These are phyloP conservation scores for Aphelinus certus DNA, from an alignment of 1,140 invertebrate genomes.

Conservation along the genomic window DNA sequence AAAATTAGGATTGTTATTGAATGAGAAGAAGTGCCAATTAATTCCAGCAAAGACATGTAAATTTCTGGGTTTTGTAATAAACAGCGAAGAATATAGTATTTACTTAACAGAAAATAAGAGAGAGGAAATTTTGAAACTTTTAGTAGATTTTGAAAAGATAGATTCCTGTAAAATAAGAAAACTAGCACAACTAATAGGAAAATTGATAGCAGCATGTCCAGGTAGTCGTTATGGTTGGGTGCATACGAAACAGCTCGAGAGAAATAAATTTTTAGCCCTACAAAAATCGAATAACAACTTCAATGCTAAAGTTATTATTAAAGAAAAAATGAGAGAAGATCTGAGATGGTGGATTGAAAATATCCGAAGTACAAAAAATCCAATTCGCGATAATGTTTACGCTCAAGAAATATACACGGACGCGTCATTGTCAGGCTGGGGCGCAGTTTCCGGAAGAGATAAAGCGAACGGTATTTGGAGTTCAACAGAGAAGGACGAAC, in stretches of 20 bases:
- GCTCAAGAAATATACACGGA: not conserved
- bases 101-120: conserved; percentile 35
- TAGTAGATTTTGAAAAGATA: conserved; percentile 23
- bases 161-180: conserved; percentile 39
- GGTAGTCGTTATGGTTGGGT: conserved; percentile 41
- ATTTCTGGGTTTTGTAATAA: conserved; percentile 47
- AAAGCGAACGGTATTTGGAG: not conserved
- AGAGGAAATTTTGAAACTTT: conserved; percentile 16
- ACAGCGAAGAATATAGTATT: conserved; percentile 37
- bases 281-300: conserved; percentile 10
- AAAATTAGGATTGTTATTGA: conserved; percentile 41
- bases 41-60: conserved; percentile 28
- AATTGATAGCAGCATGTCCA: conserved; percentile 45
- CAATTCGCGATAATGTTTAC: not conserved
- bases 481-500: not conserved
- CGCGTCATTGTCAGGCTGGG: conserved; percentile 1
- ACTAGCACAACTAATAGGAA: conserved; percentile 44
- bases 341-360: not conserved
- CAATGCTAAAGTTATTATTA: conserved; percentile 8
- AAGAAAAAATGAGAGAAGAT: not conserved
- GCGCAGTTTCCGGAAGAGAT: not conserved
- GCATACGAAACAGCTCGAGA: conserved; percentile 36
- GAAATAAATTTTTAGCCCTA: conserved; percentile 36
- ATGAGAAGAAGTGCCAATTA: conserved; percentile 24
- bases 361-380: not conserved